Evolutionary conservation across 2,797 vertebrate species (phyloP).

Genomic region (Buphagus erythrorhynchus): DNA sequence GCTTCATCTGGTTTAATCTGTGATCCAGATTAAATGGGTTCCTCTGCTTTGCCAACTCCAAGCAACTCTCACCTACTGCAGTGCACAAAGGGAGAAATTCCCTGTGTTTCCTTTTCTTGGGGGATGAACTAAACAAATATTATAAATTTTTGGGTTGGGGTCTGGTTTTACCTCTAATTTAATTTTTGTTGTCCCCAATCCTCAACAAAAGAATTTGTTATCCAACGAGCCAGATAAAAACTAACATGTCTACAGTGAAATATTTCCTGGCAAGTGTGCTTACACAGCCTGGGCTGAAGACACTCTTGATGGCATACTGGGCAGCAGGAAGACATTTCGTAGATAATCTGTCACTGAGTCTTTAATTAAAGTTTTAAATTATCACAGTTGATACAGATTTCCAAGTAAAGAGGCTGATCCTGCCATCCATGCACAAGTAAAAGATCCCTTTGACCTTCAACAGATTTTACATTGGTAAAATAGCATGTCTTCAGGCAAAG

Average conservation of each 20-base stretch:
- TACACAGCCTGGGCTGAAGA: constrained; percentile 21
- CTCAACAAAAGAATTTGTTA: constrained; percentile 45
- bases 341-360: constrained; percentile 56
- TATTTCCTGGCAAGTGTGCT: constrained; percentile 4
- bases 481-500: not conserved
- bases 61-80: not conserved
- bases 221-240: constrained; percentile 27
- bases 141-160: constrained; percentile 4
- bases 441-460: constrained; percentile 3
- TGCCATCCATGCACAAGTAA: not conserved
- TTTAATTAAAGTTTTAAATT: constrained; percentile 73
- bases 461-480: not conserved
- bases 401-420: not conserved
- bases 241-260: constrained; percentile 7
- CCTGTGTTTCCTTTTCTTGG: constrained; percentile 23
- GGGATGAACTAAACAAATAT: constrained; percentile 20
- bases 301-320: constrained; percentile 42
- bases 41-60: not conserved
- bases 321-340: constrained; percentile 52
- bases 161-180: constrained; percentile 44
- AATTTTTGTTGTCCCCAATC: constrained; percentile 38
- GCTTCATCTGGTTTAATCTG: not conserved
- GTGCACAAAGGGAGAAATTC: not conserved
- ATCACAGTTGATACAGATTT: constrained; percentile 49
- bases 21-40: not conserved